These are phyloP conservation scores for Sorex maritimensis DNA, from an alignment of 2,797 vertebrate species.

Conservation along the genomic window DNA sequence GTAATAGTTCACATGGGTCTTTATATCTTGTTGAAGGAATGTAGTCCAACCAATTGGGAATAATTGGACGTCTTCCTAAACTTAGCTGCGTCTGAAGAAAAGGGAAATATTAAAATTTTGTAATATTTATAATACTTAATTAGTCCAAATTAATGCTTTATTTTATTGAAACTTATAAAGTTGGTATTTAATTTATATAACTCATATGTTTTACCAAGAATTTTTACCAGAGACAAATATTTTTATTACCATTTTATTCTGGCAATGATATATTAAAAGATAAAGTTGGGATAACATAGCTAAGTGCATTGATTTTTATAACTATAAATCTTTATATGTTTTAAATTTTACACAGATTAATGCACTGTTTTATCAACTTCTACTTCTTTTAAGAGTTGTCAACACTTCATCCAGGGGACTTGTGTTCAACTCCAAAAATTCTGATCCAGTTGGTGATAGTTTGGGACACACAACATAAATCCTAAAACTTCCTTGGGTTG, in stretches of 20 bases:
- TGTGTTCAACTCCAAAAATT: background rate
- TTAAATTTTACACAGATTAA: conserved; percentile 34
- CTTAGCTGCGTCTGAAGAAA: conserved; percentile 84
- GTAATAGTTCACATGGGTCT: conserved; percentile 87
- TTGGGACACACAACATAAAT: background rate
- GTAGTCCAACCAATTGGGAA: conserved; percentile 86
- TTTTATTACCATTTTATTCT: conserved; percentile 65
- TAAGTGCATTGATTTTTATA: conserved; percentile 58
- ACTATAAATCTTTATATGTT: background rate
- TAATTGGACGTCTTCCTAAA: conserved; percentile 84
- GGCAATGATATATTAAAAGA: background rate
- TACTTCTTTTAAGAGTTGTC: background rate
- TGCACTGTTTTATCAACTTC: conserved; percentile 18
- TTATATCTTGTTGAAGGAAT: conserved; percentile 86
- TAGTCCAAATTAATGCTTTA: conserved; percentile 25
- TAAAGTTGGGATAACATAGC: conserved; percentile 35
- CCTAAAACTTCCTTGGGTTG: background rate
- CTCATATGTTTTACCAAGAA: conserved; percentile 30
- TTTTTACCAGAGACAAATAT: conserved; percentile 31
- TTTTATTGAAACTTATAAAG: conserved; percentile 66
- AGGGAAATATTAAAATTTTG: conserved; percentile 60
- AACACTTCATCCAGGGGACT: background rate
- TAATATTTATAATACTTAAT: conserved; percentile 23
- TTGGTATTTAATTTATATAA: conserved; percentile 39
- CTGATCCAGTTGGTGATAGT: background rate